phyloP scores from a whole-genome alignment of 2,797 vertebrate genomes.

The Fratercula arctica region DNA sequence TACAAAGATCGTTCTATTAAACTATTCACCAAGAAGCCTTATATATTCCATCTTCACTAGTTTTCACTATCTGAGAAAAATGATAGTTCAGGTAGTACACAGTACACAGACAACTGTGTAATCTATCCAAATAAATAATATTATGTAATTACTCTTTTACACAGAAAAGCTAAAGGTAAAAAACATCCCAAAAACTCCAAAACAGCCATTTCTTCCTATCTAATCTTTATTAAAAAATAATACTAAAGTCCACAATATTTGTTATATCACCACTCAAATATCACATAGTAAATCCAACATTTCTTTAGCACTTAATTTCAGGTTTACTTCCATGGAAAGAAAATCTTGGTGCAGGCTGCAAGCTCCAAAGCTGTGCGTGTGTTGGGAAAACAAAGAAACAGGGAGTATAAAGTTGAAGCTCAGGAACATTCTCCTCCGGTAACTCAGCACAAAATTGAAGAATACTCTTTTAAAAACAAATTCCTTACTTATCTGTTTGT shows the following conservation, averaged over 20 bases:
- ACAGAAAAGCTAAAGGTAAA: background rate
- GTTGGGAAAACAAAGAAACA: background rate
- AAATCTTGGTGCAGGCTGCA: background rate
- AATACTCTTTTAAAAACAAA: background rate
- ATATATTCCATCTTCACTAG: background rate
- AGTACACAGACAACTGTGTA: background rate
- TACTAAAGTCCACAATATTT: background rate
- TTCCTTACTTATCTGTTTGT: slow-evolving; percentile 88
- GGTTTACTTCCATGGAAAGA: background rate
- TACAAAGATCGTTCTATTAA: background rate
- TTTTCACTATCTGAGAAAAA: background rate
- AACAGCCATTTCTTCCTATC: background rate
- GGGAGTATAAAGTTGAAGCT: background rate
- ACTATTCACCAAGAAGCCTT: background rate
- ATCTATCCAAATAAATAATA: background rate
- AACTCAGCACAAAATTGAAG: background rate
- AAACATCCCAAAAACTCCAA: background rate
- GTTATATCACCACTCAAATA: background rate
- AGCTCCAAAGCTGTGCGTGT: background rate
- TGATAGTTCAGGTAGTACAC: background rate
- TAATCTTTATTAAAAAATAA: background rate
- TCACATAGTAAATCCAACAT: background rate
- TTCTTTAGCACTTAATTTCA: background rate
- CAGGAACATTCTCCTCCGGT: background rate
- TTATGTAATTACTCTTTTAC: background rate